Base-by-base conservation (phyloP, 2,888 invertebrate genomes). In the Diarsia rubi region DNA sequence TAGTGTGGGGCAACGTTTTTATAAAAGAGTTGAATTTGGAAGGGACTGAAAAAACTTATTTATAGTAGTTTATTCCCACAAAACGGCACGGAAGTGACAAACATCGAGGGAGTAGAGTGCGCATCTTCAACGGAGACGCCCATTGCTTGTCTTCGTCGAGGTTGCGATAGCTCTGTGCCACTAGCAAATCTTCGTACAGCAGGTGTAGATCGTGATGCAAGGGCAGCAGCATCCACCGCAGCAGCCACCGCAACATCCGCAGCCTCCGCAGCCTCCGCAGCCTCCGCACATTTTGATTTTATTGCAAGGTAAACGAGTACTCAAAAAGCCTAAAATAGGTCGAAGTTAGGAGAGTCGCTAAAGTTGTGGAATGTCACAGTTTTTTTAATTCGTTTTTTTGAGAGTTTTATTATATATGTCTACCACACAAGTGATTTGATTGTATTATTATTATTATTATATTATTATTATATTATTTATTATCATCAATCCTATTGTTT, bases 121-220 rank as follows among this genome's bases (percentile, higher is more conserved):
- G 59, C 78, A 62, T 63, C 52, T 73, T 89, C 84, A 31, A 88
- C 88, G 67, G 90, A 88, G 77, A 80, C 84, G 65, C 68, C n/a
- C 70, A 84, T 83, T 81, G 84, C 72, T 84, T 75, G 73, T 86
- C 79, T 69, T 86, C 83, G 65, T 84, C 79, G 47, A 68, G 37
- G 44, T 27, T 37, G 65, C 59, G 68, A 65, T 59, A 60, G 16
- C 47, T 78, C 86, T 2, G 11, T 19, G 57, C 64, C 64, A 63
- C 71, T 88, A 95, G 88, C 95, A 95, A 83, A 95, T 95, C 94
- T 95, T 95, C 69, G 95, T 95, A 89, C 95, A 95, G 87, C 95
- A 95, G 54, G 95, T 95, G 90, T 95, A 94, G 81, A 95, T 95
- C 0, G 95, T 95, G 75, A 95, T 95, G 81, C 88, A 89, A 0